These are phyloP conservation scores for Rotaria socialis DNA, from an alignment of 2,888 invertebrate species.

Conservation along the genomic window DNA sequence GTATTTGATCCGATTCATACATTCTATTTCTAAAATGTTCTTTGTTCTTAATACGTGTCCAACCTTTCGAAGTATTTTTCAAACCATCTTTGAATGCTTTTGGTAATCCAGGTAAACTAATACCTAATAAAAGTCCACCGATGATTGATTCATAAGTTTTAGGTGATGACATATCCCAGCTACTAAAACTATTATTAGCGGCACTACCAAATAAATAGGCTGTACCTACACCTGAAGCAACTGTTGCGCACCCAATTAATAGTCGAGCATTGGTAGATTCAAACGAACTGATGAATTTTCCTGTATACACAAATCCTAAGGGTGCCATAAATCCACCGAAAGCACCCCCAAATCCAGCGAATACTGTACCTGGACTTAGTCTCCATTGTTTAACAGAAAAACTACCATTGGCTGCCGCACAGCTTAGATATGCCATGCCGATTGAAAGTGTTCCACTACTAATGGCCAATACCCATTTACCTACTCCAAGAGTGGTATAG, in stretches of 20 bases:
- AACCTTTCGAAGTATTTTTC: background rate
- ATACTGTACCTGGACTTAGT: background rate
- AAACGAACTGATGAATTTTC: background rate
- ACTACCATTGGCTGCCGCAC: slow-evolving; percentile 11
- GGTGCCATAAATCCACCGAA: slow-evolving; percentile 38
- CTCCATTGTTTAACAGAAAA: slow-evolving; percentile 34
- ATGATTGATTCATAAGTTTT: slow-evolving; percentile 14
- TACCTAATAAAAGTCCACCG: background rate
- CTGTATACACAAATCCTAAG: background rate
- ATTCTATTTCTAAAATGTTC: background rate
- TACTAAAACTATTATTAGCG: background rate
- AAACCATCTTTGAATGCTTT: background rate
- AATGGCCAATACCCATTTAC: background rate
- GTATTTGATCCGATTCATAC: background rate
- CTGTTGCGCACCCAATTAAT: background rate
- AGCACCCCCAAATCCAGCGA: slow-evolving; percentile 25
- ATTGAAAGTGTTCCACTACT: background rate
- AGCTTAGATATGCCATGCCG: slow-evolving; percentile 33
- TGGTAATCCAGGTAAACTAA: slow-evolving; percentile 14
- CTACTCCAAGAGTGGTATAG: background rate
- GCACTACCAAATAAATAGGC: background rate
- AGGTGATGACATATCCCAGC: background rate
- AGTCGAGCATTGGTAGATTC: background rate
- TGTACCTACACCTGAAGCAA: background rate
- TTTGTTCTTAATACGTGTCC: background rate